phyloP scores from a whole-genome alignment of 1,140 invertebrate species.

The Pinna nobilis region DNA sequence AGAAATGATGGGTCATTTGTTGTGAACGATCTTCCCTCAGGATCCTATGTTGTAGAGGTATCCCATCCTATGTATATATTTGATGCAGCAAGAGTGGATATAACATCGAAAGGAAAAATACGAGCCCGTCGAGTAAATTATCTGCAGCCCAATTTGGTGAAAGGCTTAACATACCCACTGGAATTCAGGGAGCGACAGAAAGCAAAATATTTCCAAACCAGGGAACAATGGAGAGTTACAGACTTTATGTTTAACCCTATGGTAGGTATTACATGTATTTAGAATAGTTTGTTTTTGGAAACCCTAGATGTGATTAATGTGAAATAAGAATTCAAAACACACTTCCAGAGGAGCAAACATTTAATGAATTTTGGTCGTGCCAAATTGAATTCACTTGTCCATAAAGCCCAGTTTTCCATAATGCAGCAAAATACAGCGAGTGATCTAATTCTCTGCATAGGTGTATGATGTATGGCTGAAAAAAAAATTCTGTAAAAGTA shows the following conservation, averaged over 20 bases:
- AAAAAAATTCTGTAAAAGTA: neutral
- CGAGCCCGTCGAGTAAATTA: conserved; percentile 95
- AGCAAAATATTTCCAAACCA: conserved; percentile 92
- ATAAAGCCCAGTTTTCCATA: conserved; percentile 94
- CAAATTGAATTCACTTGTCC: conserved; percentile 92
- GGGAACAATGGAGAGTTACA: conserved; percentile 96
- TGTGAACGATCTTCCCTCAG: conserved; percentile 91
- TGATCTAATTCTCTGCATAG: too few species aligned
- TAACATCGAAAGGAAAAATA: conserved; percentile 86
- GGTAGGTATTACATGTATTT: conserved; percentile 68
- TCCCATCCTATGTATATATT: conserved; percentile 91
- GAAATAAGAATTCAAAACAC: neutral
- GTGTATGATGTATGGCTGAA: too few species aligned
- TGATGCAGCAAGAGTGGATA: conserved; percentile 70
- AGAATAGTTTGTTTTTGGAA: neutral
- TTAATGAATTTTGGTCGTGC: conserved; percentile 93
- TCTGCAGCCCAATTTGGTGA: conserved; percentile 88
- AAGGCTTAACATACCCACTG: conserved; percentile 88
- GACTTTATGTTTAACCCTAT: conserved; percentile 98
- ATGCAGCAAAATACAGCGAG: too few species aligned
- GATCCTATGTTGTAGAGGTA: conserved; percentile 96
- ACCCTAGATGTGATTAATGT: too few species aligned
- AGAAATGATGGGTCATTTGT: conserved; percentile 90
- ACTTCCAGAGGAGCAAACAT: too few species aligned
- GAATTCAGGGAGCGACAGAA: conserved; percentile 88